Evolutionary conservation across 1,140 invertebrate species (phyloP).

Genomic region (Centruroides vittatus): DNA sequence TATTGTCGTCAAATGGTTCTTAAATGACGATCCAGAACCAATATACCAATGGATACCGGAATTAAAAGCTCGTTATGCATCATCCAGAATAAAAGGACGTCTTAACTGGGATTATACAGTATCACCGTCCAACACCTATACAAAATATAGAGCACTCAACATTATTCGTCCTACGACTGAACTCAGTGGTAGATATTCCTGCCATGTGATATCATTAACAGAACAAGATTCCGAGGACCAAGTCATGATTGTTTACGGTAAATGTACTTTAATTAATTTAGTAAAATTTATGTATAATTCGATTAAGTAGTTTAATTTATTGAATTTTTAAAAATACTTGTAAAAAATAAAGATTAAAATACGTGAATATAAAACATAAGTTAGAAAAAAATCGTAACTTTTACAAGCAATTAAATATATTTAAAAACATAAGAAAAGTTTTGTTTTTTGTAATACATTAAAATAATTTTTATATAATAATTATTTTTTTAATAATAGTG

Average conservation of each 20-base stretch:
- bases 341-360: too few relatives aligned
- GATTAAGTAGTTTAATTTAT: too few relatives aligned
- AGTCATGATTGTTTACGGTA: constrained; percentile 20
- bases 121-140: constrained; percentile 35
- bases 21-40: constrained; percentile 44
- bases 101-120: constrained; percentile 52
- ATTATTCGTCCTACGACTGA: constrained; percentile 53
- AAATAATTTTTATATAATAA: too few relatives aligned
- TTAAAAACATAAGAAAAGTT: too few relatives aligned
- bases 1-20: constrained; percentile 68
- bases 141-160: constrained; percentile 57
- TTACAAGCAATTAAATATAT: too few relatives aligned
- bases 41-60: constrained; percentile 65
- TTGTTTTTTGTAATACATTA: too few relatives aligned
- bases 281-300: too few relatives aligned
- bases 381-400: too few relatives aligned
- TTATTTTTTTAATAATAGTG: too few relatives aligned
- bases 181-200: constrained; percentile 20
- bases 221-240: constrained; percentile 15
- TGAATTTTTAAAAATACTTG: too few relatives aligned
- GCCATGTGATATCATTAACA: constrained; percentile 18
- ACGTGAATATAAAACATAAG: too few relatives aligned
- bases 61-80: constrained; percentile 39
- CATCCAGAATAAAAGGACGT: constrained; percentile 44
- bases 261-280: neutral